Base-by-base conservation (phyloP, 2,113 vertebrate genomes). In the Numida meleagris region DNA sequence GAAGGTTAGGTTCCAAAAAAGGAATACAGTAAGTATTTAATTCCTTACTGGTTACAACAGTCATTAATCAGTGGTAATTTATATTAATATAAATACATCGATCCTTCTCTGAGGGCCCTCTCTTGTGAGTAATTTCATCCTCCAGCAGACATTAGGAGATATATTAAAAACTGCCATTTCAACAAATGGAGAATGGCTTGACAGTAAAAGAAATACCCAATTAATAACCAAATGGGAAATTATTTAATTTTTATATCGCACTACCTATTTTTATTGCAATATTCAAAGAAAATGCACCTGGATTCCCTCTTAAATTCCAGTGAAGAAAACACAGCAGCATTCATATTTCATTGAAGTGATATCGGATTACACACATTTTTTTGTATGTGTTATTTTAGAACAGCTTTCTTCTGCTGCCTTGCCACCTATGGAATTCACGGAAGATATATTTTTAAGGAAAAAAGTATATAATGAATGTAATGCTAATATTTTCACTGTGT, bases 31-130 rank as follows among this genome's bases (percentile, higher is more conserved):
- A 93, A 94, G 78, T 51, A 92, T 78, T 89, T 67, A 96, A 89
- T 88, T 82, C 57, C 29, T 90, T 83, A 85, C 40, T 79, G 89
- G 83, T 67, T 94, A 86, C 23, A 82, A 43, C n/a, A 94, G 88
- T 94, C 80, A 97, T 97, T 97, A 96, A 97, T 96, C 94, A 96
- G 73, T 62, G 50, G 73, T 95, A 93, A 97, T 97, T 97, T 96
- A 93, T 65, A 89, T 86, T 94, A 96, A 96, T 97, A 96, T 88
- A 94, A 96, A 95, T 95, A 89, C 93, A 97, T 94, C 96, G 94
- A 97, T 97, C 92, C 89, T 95, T 87, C 83, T 96, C 79, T 92
- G 73, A 93, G 83, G 82, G 36, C 38, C 86, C 24, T 96, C 95
- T 92, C 86, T 77, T 66, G 71, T 94, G 94, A 97, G 33, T 94